Evolutionary conservation across 2,797 vertebrate genomes (phyloP), one percentile per base, ranked within the genome.

Genomic region (Yasuhikotakia modesta): DNA sequence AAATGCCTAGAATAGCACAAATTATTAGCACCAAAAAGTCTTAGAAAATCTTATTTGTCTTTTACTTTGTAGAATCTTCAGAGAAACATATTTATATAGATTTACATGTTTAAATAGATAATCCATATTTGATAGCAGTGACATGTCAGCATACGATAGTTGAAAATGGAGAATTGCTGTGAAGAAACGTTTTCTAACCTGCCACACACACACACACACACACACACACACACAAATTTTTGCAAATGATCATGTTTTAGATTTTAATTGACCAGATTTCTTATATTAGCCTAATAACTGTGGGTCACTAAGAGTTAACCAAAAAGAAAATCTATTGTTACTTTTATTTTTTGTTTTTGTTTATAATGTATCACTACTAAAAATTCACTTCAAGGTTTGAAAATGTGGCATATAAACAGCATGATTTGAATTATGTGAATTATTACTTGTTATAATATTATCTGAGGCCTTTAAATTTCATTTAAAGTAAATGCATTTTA

Each of bases 151-250:
- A 27, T 27, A 27, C 4, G 27, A 27, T 27, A n/a, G 70, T 80
- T 75, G 72, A 13, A 58, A 30, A 72, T 30, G 72, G 11, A 35
- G 17, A 17, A 69, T 76, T 65, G 24, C 24, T 19, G 19, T 64
- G 35, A 70, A 58, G 50, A n/a, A 35, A 64, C 14, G 50, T 67
- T 68, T 65, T 46, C 46, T 27, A 27, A 12, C 7, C n/a, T 16
- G 19, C 58, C 35, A 67, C 45, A 46, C 12, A 43, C 72, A 67
- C 39, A 73, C 43, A 32, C 66, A 53, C n/a, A 68, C 48, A 72
- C 64, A 50, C 53, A 68, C 58, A 57, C 22, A 60, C 57, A 61
- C 58, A 35, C 19, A 17, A 16, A 16, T 50, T 16, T 13, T 50
- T 76, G 58, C 7, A 68, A 68, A 76, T 57, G 0, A 75, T 3